Evolutionary conservation across 2,797 vertebrate genomes (phyloP), one percentile per base, ranked within the genome.

Genomic region (Peromyscus nudipes): DNA sequence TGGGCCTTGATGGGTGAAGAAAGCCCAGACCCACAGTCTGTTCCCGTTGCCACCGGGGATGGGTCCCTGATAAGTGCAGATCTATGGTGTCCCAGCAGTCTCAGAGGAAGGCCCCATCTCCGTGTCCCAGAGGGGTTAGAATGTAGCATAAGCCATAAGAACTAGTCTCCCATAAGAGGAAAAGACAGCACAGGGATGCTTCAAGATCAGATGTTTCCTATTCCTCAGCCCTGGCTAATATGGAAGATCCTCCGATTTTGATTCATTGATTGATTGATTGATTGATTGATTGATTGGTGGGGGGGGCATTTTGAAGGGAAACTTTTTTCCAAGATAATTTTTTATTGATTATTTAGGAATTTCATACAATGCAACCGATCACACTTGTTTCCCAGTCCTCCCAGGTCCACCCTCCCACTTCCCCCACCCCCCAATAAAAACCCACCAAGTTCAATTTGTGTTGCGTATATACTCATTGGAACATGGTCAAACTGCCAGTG

Each of bases 221-320:
- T 85, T 75, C 89, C 76, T 87, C n/a, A 40, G 46, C 55, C 69
- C 31, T 92, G 19, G 49, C 57, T 91, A 75, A 94, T 87, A 93
- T 34, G 65, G 40, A 90, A 94, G 65, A 95, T 80, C 5, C 40
- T 97, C 89, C 65, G 19, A 21, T 75, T 83, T 82, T 64, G 62
- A 29, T 29, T 64, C 23, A 49, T 31, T 17, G 6, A 34, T 21
- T 4, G 29, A 52, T 34, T 16, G 29, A 10, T 49, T 40, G 73
- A 19, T 49, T 16, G 46, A 79, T 29, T 46, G 43, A 77, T 10
- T 25, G 25, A 76, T 25, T 43, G 40, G 29, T 43, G 40, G 6
- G 34, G n/a, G 55, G 40, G 23, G 55, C 3, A 40, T 62, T 82
- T 27, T 60, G 23, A 62, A 62, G 23, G n/a, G 7, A 82, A 82